Conservation (phyloP, 1,140 invertebrate genomes). For the Cyclina sinensis region DNA sequence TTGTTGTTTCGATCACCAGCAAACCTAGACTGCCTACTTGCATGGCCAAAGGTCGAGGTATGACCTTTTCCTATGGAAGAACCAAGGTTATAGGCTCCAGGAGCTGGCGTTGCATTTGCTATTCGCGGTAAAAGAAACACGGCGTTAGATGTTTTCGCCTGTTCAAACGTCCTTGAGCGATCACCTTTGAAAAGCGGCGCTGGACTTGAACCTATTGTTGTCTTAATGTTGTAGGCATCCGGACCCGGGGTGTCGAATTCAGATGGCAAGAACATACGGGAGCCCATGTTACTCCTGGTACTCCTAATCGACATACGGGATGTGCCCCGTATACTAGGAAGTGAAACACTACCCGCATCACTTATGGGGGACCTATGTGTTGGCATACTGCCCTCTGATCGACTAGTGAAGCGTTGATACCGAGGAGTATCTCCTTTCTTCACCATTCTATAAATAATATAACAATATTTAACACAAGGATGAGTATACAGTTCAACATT, state of each 20-base stretch:
- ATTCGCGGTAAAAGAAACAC: slow-evolving; percentile 71
- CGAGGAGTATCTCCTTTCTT: slow-evolving; percentile 51
- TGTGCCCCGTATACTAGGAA: slow-evolving; percentile 56
- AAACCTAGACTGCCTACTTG: slow-evolving; percentile 44
- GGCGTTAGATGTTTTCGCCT: slow-evolving; percentile 71
- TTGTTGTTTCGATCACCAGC: slow-evolving; percentile 64
- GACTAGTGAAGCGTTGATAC: slow-evolving; percentile 42
- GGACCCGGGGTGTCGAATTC: slow-evolving; percentile 71
- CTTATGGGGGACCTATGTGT: slow-evolving; percentile 53
- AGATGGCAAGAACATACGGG: slow-evolving; percentile 50
- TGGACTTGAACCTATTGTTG: slow-evolving; percentile 65
- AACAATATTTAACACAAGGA: no score
- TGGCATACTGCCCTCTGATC: slow-evolving; percentile 48
- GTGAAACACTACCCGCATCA: slow-evolving; percentile 56
- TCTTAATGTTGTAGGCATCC: slow-evolving; percentile 69
- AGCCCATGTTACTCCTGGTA: slow-evolving; percentile 47
- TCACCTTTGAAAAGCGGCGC: slow-evolving; percentile 70
- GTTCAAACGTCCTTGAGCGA: slow-evolving; percentile 65
- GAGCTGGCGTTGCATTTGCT: slow-evolving; percentile 68
- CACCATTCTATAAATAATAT: slow-evolving; percentile 58
- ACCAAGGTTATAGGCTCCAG: slow-evolving; percentile 68
- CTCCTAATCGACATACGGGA: slow-evolving; percentile 50
- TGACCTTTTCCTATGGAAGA: slow-evolving; percentile 52
- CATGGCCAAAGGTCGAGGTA: slow-evolving; percentile 55
- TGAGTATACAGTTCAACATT: no score